Evolutionary conservation across 2,888 invertebrate genomes (phyloP), one percentile per base, ranked within the genome.

Genomic region (Stegana nigrithorax): DNA sequence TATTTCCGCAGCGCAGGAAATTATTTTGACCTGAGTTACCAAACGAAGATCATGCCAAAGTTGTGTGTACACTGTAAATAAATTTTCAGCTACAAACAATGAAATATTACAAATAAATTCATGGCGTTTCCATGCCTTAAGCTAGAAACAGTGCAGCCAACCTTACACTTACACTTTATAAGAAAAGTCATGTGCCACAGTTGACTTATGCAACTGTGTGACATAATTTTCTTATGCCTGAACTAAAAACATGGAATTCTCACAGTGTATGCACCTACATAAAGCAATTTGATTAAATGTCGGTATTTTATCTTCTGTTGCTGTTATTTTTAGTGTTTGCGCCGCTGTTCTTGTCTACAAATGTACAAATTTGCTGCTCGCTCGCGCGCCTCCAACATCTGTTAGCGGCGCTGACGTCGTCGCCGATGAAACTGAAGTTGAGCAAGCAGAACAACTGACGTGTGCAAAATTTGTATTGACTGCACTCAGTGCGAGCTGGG

Each of bases 21-120:
- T 73, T 76, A 73, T 73, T 70, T 78, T 69, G 78, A 72, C 78
- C 78, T 78, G 74, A 67, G 66, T 45, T 4, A 14, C 39, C n/a
- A n/a, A 17, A 58, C 25, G 12, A 10, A n/a, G n/a, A 42, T 5
- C 55, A 29, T 32, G 21, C 32, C 25, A 51, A 23, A 12, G n/a
- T 51, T 29, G 5, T 27, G 2, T 29, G 14, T 29, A 65, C 78
- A 78, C 75, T 74, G 71, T 12, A 25, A 75, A 67, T 58, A 12
- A 56, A 59, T 65, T n/a, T 39, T n/a, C n/a, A n/a, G n/a, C n/a
- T n/a, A n/a, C n/a, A n/a, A n/a, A n/a, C n/a, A n/a, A n/a, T n/a
- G n/a, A n/a, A n/a, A n/a, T n/a, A n/a, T n/a, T n/a, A n/a, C n/a
- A n/a, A n/a, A n/a, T n/a, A n/a, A n/a, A n/a, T n/a, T n/a, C n/a